These are phyloP conservation scores for Lepus townsendii DNA, from an alignment of 2,797 vertebrate species.

Conservation along the genomic window DNA sequence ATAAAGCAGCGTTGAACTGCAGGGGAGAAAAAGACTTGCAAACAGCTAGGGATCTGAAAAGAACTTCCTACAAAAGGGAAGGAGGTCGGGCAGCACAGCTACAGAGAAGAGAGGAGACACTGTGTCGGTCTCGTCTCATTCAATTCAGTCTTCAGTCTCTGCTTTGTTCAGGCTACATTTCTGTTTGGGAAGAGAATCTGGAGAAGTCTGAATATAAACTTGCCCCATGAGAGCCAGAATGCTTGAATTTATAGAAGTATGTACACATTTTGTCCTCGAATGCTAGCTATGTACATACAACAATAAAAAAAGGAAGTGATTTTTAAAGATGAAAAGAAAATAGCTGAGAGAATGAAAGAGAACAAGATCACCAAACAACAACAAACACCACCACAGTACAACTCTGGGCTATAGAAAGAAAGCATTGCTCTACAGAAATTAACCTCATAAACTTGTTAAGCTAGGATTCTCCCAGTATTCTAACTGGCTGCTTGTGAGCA, in stretches of 20 bases:
- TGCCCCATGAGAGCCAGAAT: background rate
- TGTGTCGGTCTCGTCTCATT: background rate
- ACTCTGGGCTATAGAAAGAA: background rate
- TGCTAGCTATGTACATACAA: background rate
- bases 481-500: background rate
- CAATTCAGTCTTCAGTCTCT: background rate
- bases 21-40: slow-evolving; percentile 1
- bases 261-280: background rate
- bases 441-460: background rate
- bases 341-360: slow-evolving; percentile 21
- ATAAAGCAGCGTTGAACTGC: slow-evolving; percentile 9
- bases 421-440: background rate
- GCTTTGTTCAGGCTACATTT: background rate
- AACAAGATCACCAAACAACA: slow-evolving; percentile 13
- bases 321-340: slow-evolving; percentile 45
- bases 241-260: background rate
- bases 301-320: background rate
- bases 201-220: slow-evolving; percentile 29
- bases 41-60: slow-evolving; percentile 30
- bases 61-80: slow-evolving; percentile 42
- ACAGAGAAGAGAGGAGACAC: slow-evolving; percentile 26
- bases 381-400: background rate
- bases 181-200: slow-evolving; percentile 22
- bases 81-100: background rate
- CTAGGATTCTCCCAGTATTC: background rate